These are phyloP conservation scores for Lasioglossum vierecki DNA, from an alignment of 2,888 invertebrate species.

Conservation along the genomic window DNA sequence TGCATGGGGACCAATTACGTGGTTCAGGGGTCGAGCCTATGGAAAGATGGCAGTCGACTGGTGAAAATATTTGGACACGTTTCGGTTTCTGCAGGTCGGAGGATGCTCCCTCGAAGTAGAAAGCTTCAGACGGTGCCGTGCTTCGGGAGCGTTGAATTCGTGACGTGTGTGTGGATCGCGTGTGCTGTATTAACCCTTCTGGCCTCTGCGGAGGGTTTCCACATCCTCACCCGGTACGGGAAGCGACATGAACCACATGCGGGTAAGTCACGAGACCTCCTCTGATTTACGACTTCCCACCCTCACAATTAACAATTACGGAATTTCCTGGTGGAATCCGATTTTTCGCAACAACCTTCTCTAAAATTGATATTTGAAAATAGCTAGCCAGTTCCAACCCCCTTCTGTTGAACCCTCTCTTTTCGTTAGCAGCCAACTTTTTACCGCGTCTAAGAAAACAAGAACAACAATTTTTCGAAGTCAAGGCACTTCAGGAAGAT, in stretches of 20 bases:
- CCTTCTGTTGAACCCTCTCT: not conserved
- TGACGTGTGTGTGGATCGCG: constrained; percentile 74
- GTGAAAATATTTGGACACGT: constrained; percentile 15
- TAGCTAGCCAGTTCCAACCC: not conserved
- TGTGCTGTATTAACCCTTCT: constrained; percentile 71
- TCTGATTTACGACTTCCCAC: not conserved
- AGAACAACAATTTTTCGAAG: too few relatives aligned
- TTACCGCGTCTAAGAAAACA: too few relatives aligned
- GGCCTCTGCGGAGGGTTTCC: constrained; percentile 73
- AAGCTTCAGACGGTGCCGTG: constrained; percentile 58
- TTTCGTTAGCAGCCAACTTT: too few relatives aligned
- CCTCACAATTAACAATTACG: not conserved
- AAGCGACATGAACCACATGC: constrained; percentile 71
- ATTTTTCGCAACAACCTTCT: not conserved
- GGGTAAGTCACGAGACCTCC: constrained; percentile 61
- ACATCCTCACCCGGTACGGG: constrained; percentile 74
- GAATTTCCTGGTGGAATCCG: not conserved
- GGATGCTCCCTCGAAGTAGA: constrained; percentile 65
- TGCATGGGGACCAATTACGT: not conserved
- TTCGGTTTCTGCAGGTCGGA: constrained; percentile 35
- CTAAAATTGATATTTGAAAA: not conserved
- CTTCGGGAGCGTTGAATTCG: constrained; percentile 63
- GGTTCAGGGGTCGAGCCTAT: not conserved
- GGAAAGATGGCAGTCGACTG: not conserved
- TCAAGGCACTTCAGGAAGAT: too few relatives aligned